Base-by-base conservation (phyloP, 1,140 invertebrate species). In the Elymnias hypermnestra region DNA sequence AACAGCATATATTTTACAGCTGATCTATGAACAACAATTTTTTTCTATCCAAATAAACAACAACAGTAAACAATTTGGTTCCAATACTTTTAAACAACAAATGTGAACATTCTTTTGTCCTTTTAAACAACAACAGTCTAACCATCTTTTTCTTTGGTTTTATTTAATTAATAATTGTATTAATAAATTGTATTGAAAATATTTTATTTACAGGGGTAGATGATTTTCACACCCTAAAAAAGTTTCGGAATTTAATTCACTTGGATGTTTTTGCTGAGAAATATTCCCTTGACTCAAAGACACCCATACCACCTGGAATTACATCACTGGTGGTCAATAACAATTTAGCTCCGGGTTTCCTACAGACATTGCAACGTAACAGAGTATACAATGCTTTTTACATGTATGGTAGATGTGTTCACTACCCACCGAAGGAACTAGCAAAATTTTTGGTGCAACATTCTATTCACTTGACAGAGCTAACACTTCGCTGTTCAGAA, bases 361-460 rank as follows among this genome's bases (percentile, higher is more conserved):
- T 61, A 3, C 18, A 13, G n/a, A n/a, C 13, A 2, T 5, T 57
- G 3, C 26, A 25, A 10, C 6, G 13, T 17, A 3, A 21, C 1
- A 41, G 36, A 5, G 18, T 21, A 21, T 8, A 49, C 2, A 35
- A 4, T 8, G 26, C 13, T 2, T 49, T 68, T 1, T 53, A 65
- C 29, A 68, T 71, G 64, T 71, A 58, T 19, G 68, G 68, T 1
- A 31, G 41, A 5, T 41, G 58, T 3, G n/a, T 44, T 5, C 21
- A 57, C 28, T 63, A 53, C 13, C 44, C 39, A 0, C 25, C 15
- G 0, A 33, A 35, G 2, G 48, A 57, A 18, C 23, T 66, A 36
- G 29, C 37, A 1, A 26, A 13, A 3, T 14, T 71, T 8, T 22
- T 67, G 6, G 13, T 28, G 0, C 28, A 33, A 3, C 54, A 55